Evolutionary conservation across 2,888 invertebrate genomes (phyloP).

Genomic region (Masnerella sp.): DNA sequence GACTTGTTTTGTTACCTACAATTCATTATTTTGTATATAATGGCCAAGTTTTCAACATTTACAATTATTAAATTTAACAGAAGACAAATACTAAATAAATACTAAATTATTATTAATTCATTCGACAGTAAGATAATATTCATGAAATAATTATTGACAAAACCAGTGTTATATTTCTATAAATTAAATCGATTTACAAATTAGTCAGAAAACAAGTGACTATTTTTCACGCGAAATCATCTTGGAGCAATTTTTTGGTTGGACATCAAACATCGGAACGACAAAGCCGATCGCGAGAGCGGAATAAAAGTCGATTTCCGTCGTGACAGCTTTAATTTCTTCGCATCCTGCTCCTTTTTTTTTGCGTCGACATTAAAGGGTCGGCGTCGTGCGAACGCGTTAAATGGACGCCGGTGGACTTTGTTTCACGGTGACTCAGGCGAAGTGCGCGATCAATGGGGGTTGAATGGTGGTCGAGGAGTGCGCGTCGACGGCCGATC

Average conservation of each 20-base stretch:
- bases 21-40: no score
- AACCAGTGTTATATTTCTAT: no score
- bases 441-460: constrained; percentile 58
- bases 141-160: no score
- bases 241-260: not conserved
- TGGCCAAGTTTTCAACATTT: no score
- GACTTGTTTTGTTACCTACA: no score
- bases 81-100: no score
- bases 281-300: constrained; percentile 22
- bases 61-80: no score
- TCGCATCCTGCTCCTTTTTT: constrained; percentile 20
- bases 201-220: no score
- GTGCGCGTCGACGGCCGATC: constrained; percentile 68
- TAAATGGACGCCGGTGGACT: constrained; percentile 59
- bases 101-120: no score
- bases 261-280: not conserved
- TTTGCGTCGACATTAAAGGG: constrained; percentile 45
- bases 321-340: constrained; percentile 39
- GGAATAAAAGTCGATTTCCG: constrained; percentile 45
- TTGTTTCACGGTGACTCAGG: constrained; percentile 63
- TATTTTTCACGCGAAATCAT: not conserved
- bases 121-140: no score
- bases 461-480: constrained; percentile 57
- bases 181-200: no score
- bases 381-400: constrained; percentile 62